Evolutionary conservation across 2,888 invertebrate species (phyloP).

Genomic region (Hypselothyrea guttata): DNA sequence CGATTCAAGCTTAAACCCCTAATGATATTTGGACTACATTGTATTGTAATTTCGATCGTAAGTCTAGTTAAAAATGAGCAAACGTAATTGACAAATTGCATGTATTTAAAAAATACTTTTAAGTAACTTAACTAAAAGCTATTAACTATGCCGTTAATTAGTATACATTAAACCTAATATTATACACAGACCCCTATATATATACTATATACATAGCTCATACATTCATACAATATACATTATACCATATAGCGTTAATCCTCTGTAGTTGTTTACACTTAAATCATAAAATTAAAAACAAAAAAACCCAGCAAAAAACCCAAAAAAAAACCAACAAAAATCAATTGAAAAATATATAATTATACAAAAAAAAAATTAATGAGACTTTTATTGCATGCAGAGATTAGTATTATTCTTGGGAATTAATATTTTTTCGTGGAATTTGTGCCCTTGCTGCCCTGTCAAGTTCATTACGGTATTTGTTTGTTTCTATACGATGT

Average conservation of each 20-base stretch:
- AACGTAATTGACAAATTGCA: conserved; percentile 43
- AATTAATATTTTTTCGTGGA: no score
- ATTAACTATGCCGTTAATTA: conserved; percentile 66
- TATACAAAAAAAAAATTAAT: conserved; percentile 63
- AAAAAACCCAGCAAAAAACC: conserved; percentile 20
- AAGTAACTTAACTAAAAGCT: conserved; percentile 63
- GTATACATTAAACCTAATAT: conserved; percentile 48
- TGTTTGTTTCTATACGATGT: conserved; percentile 6
- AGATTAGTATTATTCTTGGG: not conserved
- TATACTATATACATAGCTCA: conserved; percentile 61
- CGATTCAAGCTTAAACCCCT: conserved; percentile 37
- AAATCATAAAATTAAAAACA: conserved; percentile 50
- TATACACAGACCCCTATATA: conserved; percentile 47
- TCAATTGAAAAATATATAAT: conserved; percentile 69
- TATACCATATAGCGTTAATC: conserved; percentile 74
- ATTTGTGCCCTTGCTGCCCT: conserved; percentile 13
- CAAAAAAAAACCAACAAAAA: conserved; percentile 40
- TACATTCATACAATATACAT: conserved; percentile 59
- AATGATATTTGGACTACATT: conserved; percentile 48
- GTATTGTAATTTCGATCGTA: conserved; percentile 62
- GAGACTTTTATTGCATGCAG: conserved; percentile 21
- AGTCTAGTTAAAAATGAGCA: conserved; percentile 37
- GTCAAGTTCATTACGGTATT: not conserved
- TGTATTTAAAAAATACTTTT: conserved; percentile 73
- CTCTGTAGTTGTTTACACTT: conserved; percentile 77